Base-by-base conservation (phyloP, 2,113 vertebrate species). In the Tachysurus vachellii region DNA sequence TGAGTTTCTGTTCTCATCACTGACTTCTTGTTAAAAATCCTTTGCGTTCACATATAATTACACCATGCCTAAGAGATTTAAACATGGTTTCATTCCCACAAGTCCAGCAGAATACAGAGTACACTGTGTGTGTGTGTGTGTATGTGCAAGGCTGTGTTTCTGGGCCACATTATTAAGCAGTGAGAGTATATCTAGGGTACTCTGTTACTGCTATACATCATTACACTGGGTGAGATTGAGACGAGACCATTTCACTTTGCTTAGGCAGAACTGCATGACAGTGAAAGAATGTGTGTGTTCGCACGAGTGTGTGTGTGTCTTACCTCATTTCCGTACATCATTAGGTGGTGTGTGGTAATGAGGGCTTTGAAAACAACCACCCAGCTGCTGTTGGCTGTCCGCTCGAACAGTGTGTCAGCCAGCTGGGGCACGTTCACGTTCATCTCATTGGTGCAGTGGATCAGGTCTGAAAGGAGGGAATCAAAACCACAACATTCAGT, bases 401-500 rank as follows among this genome's bases (percentile, higher is more conserved):
- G 92, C 89, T 95, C 94, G 19, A 95, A 95, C 90, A 95, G 92
- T 8, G 95, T 95, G 92, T 95, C 95, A 0, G 94, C 95, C 92
- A 95, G 94, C 93, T 95, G 94, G 84, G 95, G 95, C 83, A 95
- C 93, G 80, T 89, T 95, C 89, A 95, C 94, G 86, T 95, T 95
- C 94, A 95, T 95, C 92, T 95, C 95, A 64, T 95, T 95, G 93
- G 94, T 95, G 93, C 94, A 95, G 93, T 95, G 94, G 91, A 95
- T 95, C 91, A 95, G 91, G 91, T 95, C 95, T 95, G 92, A 75
- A 10, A 66, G 12, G 21, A 23, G 68, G 5, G 47, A 13, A 82
- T 13, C 87, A 0, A 85, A 68, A 71, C 0, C 21, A 26, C 17
- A 56, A 89, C 42, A 73, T 50, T 85, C 42, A 4, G 23, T 12